Evolutionary conservation across 2,888 invertebrate species (phyloP), one percentile per base, ranked within the genome.

Genomic region (Strigamia transsilvanica): DNA sequence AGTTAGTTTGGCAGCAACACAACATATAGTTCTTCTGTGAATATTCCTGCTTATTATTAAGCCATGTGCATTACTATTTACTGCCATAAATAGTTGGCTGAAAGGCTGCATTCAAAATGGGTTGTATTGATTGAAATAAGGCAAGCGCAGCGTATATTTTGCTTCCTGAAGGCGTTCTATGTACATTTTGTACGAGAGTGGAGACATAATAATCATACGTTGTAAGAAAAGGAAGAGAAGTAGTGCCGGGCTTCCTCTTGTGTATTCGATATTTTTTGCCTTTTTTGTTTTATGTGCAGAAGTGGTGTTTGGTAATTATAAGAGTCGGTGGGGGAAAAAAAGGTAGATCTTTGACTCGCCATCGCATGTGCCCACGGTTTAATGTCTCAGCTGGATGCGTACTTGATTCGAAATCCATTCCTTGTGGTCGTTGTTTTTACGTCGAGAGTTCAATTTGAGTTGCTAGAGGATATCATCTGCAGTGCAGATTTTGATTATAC

Each of bases 401-500:
- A 73, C 73, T 73, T 73, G 73, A 73, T 73, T 73, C 32, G 73
- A 73, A 73, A 73, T 73, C 73, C 32, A 73, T 73, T 27, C 73
- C 73, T 56, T 73, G 73, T 73, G 73, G 73, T 73, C 73, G 73
- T 73, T 73, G 73, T 73, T 73, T 73, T 73, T 73, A 73, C 23
- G 73, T 27, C 27, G 27, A n/a, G 56, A 15, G 61, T 66, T 66
- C 61, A 66, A 66, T 66, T 21, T 21, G 18, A 21, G 21, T 66
- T 73, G 73, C 73, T 73, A 12, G 13, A 27, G 73, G 73, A 32
- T 32, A 73, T 27, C 73, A 73, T 73, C 73, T 73, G 73, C 73
- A 73, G 13, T 32, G 32, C 73, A 32, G 73, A 73, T 73, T 73
- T 73, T 73, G 15, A 56, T 56, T 18, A 56, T n/a, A 56, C 56